Evolutionary conservation across 1,140 invertebrate species (phyloP).

Genomic region (Conopomorpha cramerella): DNA sequence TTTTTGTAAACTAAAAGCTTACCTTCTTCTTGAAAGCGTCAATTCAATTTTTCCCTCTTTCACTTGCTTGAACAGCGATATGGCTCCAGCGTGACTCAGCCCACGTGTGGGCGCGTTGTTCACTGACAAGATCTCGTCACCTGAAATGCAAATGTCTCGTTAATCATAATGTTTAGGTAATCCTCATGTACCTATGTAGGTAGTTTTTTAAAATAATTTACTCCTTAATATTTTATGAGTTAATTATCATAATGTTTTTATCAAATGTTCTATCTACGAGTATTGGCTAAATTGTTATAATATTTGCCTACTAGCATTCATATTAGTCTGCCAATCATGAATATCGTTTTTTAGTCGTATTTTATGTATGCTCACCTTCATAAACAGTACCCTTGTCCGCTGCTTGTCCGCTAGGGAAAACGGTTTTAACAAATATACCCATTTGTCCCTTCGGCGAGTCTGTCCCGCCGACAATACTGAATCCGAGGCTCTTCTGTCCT

Average conservation of each 20-base stretch:
- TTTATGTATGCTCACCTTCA: slow-evolving; percentile 80
- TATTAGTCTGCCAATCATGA: too few relatives aligned
- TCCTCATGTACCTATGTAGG: too few relatives aligned
- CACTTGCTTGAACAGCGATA: slow-evolving; percentile 87
- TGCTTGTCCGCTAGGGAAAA: slow-evolving; percentile 87
- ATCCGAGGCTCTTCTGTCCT: slow-evolving; percentile 85
- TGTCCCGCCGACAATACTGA: slow-evolving; percentile 88
- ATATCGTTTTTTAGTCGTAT: too few relatives aligned
- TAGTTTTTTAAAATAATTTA: too few relatives aligned
- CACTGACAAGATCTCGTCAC: slow-evolving; percentile 90
- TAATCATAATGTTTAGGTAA: too few relatives aligned
- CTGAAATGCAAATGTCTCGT: slow-evolving; percentile 64
- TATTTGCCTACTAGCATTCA: too few relatives aligned
- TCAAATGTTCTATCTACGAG: too few relatives aligned
- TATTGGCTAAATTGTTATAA: too few relatives aligned
- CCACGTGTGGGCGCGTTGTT: slow-evolving; percentile 83
- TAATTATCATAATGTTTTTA: neutral
- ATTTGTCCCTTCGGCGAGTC: slow-evolving; percentile 88
- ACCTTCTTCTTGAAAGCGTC: slow-evolving; percentile 76
- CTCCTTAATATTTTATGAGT: too few relatives aligned
- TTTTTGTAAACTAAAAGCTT: too few relatives aligned
- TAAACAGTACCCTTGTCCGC: slow-evolving; percentile 79
- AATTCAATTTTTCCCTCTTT: slow-evolving; percentile 84
- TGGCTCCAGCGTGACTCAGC: slow-evolving; percentile 86
- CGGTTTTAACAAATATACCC: slow-evolving; percentile 90